These are phyloP conservation scores for Eupleurogrammus muticus DNA, from an alignment of 2,797 vertebrate species.

Conservation along the genomic window DNA sequence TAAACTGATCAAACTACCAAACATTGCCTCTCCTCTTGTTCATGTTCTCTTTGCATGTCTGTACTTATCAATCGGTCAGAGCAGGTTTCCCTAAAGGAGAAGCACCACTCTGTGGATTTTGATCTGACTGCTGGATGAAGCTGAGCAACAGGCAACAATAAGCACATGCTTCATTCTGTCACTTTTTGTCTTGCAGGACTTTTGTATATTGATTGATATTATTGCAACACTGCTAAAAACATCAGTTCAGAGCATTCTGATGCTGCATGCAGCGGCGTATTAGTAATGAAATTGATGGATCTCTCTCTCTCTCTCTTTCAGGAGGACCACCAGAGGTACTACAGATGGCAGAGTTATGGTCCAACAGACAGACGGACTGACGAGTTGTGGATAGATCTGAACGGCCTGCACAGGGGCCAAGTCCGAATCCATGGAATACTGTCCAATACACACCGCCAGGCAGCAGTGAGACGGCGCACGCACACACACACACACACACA, in stretches of 20 bases:
- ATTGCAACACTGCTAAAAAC: too few relatives aligned
- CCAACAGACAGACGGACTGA: constrained; percentile 80
- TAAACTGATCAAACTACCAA: neutral
- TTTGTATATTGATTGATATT: neutral
- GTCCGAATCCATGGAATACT: constrained; percentile 91
- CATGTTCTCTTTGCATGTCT: constrained; percentile 6
- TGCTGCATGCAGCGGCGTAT: neutral
- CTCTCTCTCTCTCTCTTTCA: constrained; percentile 56
- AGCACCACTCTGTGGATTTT: too few relatives aligned
- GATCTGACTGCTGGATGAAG: too few relatives aligned
- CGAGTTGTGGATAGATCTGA: constrained; percentile 90
- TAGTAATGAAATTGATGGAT: neutral
- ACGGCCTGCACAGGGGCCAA: constrained; percentile 83
- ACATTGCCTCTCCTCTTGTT: neutral
- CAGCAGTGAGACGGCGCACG: constrained; percentile 90
- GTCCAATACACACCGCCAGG: constrained; percentile 93
- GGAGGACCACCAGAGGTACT: constrained; percentile 93
- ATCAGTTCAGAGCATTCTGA: too few relatives aligned
- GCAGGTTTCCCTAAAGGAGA: neutral
- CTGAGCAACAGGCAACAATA: neutral
- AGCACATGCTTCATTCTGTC: neutral
- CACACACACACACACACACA: constrained; percentile 9
- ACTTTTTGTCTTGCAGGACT: too few relatives aligned
- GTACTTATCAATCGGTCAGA: neutral
- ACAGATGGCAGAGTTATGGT: constrained; percentile 88